phyloP scores from a whole-genome alignment of 2,888 invertebrate genomes.

The Choreutis nemorana region DNA sequence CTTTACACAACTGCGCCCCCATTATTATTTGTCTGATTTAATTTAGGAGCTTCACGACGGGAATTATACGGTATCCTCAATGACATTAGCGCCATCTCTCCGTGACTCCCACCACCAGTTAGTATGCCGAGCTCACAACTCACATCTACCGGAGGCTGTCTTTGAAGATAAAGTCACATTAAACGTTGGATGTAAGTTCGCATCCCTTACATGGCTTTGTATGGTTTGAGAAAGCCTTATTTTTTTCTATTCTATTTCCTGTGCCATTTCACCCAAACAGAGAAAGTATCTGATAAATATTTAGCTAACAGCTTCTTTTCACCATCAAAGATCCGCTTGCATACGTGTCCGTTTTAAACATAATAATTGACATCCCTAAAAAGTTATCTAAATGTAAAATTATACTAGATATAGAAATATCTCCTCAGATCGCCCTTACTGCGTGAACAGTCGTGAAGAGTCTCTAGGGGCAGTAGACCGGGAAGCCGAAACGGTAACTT shows the following conservation, averaged over 20 bases:
- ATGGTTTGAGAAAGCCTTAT: background rate
- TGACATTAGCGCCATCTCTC: slow-evolving; percentile 37
- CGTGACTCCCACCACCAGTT: slow-evolving; percentile 28
- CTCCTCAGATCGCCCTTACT: slow-evolving; percentile 33
- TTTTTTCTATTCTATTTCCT: too few species aligned
- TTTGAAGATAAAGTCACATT: slow-evolving; percentile 35
- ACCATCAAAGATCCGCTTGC: too few species aligned
- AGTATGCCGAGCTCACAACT: slow-evolving; percentile 34
- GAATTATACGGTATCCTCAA: slow-evolving; percentile 47
- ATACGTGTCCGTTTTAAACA: too few species aligned
- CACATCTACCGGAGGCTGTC: slow-evolving; percentile 19
- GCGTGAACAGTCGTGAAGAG: slow-evolving; percentile 23
- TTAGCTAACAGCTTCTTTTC: too few species aligned
- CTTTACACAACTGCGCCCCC: background rate
- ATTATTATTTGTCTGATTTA: too few species aligned
- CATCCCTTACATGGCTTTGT: background rate
- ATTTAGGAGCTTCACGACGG: slow-evolving; percentile 47
- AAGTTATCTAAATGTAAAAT: too few species aligned
- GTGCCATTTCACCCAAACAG: too few species aligned
- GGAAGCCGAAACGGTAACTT: slow-evolving; percentile 31
- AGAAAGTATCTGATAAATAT: too few species aligned
- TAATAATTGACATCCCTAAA: too few species aligned
- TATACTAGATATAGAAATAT: background rate
- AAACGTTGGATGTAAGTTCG: slow-evolving; percentile 44
- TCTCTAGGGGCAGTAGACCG: slow-evolving; percentile 24